These are phyloP conservation scores for Periparus ater DNA, from an alignment of 2,797 vertebrate species.

Conservation along the genomic window DNA sequence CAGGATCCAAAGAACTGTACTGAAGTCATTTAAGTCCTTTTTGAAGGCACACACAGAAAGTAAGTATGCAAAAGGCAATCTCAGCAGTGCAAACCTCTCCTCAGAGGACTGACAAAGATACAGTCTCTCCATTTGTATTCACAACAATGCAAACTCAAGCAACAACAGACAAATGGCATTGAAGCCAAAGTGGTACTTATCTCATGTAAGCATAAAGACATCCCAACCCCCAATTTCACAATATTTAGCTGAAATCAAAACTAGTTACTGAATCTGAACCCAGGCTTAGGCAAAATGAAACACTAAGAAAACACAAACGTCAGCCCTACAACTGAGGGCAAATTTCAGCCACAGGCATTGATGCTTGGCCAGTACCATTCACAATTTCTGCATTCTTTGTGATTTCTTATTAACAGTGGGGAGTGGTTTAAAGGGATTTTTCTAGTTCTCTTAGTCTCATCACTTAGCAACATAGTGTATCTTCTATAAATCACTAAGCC, in stretches of 20 bases:
- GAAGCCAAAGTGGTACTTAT: neutral
- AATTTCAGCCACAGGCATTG: neutral
- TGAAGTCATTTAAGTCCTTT: neutral
- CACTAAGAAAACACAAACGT: neutral
- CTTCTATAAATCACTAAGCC: neutral
- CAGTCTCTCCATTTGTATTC: neutral
- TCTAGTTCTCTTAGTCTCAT: neutral
- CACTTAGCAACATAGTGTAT: neutral
- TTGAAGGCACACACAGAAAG: neutral
- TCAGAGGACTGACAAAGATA: neutral
- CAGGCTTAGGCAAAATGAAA: neutral
- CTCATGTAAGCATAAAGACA: neutral
- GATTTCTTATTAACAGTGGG: neutral
- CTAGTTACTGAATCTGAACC: neutral
- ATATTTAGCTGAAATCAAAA: neutral
- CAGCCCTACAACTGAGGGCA: neutral
- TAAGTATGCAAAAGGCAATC: neutral
- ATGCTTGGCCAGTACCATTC: neutral
- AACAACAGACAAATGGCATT: neutral
- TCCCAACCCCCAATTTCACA: neutral
- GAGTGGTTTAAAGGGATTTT: neutral
- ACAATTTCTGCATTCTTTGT: neutral
- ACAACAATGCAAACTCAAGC: neutral
- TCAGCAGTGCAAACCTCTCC: conserved; percentile 6
- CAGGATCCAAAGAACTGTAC: neutral